phyloP scores from a whole-genome alignment of 23 tunicate species.

The Halocynthia aurantium region DNA sequence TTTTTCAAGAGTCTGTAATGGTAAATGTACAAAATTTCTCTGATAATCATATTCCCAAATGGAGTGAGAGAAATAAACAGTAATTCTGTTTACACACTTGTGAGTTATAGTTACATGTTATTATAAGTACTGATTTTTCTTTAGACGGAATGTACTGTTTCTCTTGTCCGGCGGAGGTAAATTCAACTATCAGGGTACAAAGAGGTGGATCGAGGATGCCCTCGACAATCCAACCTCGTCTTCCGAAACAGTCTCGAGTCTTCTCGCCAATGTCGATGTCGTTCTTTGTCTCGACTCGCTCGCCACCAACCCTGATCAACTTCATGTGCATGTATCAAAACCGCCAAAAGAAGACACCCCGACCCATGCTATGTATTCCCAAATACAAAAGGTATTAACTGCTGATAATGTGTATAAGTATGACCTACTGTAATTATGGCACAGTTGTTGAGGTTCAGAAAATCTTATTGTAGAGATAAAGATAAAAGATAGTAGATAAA shows the following conservation, averaged over 20 bases:
- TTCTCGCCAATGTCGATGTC: slow-evolving; percentile 49
- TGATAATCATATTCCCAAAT: too few species aligned
- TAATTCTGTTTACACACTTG: too few species aligned
- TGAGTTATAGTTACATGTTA: neutral
- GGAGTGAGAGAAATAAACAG: too few species aligned
- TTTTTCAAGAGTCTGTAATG: too few species aligned
- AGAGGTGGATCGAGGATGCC: slow-evolving; percentile 77
- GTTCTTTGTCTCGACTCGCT: slow-evolving; percentile 79
- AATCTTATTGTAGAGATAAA: too few species aligned
- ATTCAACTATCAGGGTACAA: slow-evolving; percentile 83
- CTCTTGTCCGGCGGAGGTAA: slow-evolving; percentile 88
- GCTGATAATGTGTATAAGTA: too few species aligned
- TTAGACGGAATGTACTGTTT: slow-evolving; percentile 76
- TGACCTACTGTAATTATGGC: too few species aligned
- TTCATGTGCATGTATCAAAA: slow-evolving; percentile 88
- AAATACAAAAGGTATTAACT: slow-evolving; percentile 49
- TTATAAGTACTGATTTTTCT: neutral
- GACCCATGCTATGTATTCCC: slow-evolving; percentile 35
- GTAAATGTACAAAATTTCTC: too few species aligned
- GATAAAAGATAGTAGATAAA: too few species aligned
- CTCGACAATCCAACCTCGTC: slow-evolving; percentile 53
- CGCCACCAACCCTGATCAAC: slow-evolving; percentile 13
- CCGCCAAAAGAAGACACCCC: slow-evolving; percentile 62
- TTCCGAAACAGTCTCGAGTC: slow-evolving; percentile 30
- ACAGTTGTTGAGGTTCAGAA: too few species aligned